Percentiles rank a stretch among this genome's conserved stretches.
phyloP scores from a whole-genome alignment of 2,797 vertebrate species.

The Lophotriccus pileatus region DNA sequence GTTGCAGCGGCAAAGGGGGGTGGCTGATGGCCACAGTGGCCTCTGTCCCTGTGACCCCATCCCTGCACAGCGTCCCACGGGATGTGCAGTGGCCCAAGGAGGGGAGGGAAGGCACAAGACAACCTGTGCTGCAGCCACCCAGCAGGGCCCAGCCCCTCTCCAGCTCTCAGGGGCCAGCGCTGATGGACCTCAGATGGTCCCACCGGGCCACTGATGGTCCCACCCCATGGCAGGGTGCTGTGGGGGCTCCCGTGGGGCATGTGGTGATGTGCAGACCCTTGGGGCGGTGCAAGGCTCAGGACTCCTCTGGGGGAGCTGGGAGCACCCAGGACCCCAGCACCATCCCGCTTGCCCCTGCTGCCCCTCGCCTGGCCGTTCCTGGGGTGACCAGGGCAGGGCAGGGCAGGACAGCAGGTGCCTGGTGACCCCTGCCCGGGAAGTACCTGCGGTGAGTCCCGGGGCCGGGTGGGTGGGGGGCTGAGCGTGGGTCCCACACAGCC shows the following conservation, averaged over 20 bases:
- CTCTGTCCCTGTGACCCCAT: rapidly evolving
- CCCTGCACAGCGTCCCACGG: neutral
- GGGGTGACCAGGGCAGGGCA: rapidly evolving
- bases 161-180: rapidly evolving
- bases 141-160: neutral
- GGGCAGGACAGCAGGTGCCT: neutral
- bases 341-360: rapidly evolving
- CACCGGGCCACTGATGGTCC: no score
- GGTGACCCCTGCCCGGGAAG: neutral
- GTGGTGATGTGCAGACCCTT: rapidly evolving
- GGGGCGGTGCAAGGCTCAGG: rapidly evolving
- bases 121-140: rapidly evolving
- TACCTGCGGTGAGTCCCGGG: neutral
- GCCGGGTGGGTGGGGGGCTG: neutral
- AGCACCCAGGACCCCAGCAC: neutral
- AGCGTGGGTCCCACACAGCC: neutral
- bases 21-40: neutral
- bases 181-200: rapidly evolving
- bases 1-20: neutral
- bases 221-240: rapidly evolving
- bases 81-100: rapidly evolving
- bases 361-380: neutral
- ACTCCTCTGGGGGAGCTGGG: neutral
- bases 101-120: neutral
- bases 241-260: rapidly evolving